phyloP scores from a whole-genome alignment of 2,888 invertebrate genomes.

The Brenthis daphne region DNA sequence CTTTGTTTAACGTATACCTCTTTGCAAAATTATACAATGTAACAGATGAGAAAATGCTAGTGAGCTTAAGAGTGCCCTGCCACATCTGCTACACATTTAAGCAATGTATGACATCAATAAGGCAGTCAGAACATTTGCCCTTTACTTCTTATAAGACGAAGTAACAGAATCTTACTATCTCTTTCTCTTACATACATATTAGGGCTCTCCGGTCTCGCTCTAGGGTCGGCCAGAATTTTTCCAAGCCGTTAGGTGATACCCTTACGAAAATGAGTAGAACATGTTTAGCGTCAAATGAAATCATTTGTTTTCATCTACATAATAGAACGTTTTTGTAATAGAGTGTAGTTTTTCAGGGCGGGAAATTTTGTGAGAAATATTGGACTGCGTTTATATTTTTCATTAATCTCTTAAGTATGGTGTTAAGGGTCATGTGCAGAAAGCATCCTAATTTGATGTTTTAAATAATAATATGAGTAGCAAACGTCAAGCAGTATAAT shows the following conservation, averaged over 20 bases:
- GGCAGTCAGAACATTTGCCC: slow-evolving; percentile 50
- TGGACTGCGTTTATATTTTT: background rate
- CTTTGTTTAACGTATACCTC: slow-evolving; percentile 25
- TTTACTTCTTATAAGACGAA: slow-evolving; percentile 40
- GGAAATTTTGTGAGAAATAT: slow-evolving; percentile 2
- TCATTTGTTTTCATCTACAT: slow-evolving; percentile 67
- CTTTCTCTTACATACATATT: slow-evolving; percentile 35
- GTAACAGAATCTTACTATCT: slow-evolving; percentile 42
- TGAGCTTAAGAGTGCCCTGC: slow-evolving; percentile 44
- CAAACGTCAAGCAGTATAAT: no score
- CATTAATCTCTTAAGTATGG: background rate
- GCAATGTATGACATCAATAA: slow-evolving; percentile 65
- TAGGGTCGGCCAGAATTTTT: slow-evolving; percentile 55
- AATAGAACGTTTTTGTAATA: slow-evolving; percentile 40
- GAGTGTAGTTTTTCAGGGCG: slow-evolving; percentile 18
- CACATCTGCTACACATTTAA: slow-evolving; percentile 59
- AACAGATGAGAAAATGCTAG: slow-evolving; percentile 35
- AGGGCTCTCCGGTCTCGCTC: slow-evolving; percentile 41
- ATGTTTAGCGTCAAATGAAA: slow-evolving; percentile 70
- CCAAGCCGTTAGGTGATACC: slow-evolving; percentile 57
- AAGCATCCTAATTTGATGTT: no score
- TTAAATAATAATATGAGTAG: no score
- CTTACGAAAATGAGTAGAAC: slow-evolving; percentile 62
- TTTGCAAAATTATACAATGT: slow-evolving; percentile 43
- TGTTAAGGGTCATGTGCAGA: no score